phyloP scores from a whole-genome alignment of 2,888 invertebrate species.

The Sarcophaga caerulescens region DNA sequence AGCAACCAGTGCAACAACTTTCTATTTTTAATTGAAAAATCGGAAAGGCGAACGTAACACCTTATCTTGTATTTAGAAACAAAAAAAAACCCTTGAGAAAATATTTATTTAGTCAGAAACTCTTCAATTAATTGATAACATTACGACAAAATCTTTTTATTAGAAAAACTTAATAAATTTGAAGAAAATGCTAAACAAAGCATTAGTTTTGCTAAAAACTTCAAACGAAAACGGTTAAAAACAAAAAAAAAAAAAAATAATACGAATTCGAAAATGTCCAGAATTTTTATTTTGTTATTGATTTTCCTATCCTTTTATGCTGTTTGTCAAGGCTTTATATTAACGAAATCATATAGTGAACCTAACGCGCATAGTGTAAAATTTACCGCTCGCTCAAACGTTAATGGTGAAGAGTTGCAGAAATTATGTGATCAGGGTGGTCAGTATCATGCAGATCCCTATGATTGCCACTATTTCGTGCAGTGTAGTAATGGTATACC shows the following conservation, averaged over 20 bases:
- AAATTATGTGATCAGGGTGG: conserved; percentile 39
- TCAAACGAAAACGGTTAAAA: conserved; percentile 13
- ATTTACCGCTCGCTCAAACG: not conserved
- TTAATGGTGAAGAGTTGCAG: not conserved
- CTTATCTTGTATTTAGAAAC: too few species aligned
- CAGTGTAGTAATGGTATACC: conserved; percentile 58
- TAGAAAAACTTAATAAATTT: too few species aligned
- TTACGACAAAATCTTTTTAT: too few species aligned
- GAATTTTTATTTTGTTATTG: not conserved
- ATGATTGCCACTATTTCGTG: conserved; percentile 66
- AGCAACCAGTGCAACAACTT: not conserved
- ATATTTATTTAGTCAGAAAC: too few species aligned
- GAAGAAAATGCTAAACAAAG: not conserved
- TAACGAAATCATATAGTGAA: not conserved
- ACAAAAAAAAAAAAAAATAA: not conserved
- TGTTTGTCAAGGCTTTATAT: not conserved
- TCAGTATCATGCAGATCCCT: conserved; percentile 61
- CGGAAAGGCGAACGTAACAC: too few species aligned
- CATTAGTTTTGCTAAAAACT: not conserved
- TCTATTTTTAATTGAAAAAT: not conserved
- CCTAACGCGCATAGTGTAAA: not conserved
- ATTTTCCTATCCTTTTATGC: not conserved
- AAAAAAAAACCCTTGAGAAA: not conserved
- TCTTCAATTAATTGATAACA: conserved; percentile 1
- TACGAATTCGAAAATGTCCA: not conserved